Percentiles rank a stretch among this genome's conserved stretches.
phyloP scores from a whole-genome alignment of 2,797 vertebrate genomes.

The Poeciliopsis gracilis region DNA sequence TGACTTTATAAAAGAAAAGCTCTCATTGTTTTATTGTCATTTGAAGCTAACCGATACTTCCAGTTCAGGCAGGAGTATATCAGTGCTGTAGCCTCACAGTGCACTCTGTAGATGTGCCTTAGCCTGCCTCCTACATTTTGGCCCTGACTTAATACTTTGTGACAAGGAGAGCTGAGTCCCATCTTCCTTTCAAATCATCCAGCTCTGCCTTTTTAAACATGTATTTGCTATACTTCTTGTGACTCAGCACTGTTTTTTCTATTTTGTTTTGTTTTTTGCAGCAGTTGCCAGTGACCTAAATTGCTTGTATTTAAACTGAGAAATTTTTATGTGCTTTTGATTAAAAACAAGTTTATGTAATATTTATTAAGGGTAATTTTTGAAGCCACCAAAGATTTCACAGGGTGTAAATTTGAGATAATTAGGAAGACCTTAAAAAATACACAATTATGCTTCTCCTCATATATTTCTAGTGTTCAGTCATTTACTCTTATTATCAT shows the following conservation, averaged over 20 bases:
- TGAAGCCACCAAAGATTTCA: conserved; percentile 3
- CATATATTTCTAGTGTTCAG: conserved; percentile 16
- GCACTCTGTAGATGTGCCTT: conserved; percentile 12
- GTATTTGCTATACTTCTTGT: conserved; percentile 38
- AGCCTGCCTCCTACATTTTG: conserved; percentile 26
- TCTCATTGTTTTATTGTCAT: background rate
- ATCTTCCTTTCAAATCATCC: conserved; percentile 58
- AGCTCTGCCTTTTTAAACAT: conserved; percentile 53
- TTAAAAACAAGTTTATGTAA: background rate
- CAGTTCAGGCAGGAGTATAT: conserved; percentile 1
- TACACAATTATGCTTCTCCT: conserved; percentile 18
- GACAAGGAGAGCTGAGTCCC: conserved; percentile 60
- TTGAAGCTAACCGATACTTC: background rate
- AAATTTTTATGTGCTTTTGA: background rate
- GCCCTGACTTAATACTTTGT: conserved; percentile 52
- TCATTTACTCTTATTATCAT: conserved; percentile 38
- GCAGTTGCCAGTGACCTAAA: background rate
- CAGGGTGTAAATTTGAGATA: conserved; percentile 18
- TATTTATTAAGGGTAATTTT: background rate
- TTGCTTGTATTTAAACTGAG: background rate
- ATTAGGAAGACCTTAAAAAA: conserved; percentile 33
- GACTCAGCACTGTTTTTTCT: conserved; percentile 27
- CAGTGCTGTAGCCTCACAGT: conserved; percentile 9
- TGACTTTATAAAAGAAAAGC: background rate
- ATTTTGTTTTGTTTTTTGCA: conserved; percentile 34